Evolutionary conservation across 2,888 invertebrate species (phyloP), one percentile per base, ranked within the genome.

Genomic region (Elgonia sp.): DNA sequence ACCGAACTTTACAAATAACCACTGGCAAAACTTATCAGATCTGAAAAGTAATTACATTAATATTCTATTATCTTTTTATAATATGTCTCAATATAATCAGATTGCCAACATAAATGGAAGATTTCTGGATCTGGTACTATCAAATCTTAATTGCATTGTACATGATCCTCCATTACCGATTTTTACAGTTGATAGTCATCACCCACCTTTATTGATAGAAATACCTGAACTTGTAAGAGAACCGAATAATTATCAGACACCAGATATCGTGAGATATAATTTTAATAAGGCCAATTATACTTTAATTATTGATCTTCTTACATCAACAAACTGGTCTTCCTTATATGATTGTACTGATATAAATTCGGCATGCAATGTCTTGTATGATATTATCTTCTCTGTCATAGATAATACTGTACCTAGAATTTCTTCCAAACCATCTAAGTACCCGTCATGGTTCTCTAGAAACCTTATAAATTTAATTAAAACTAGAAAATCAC

Each of bases 311-410:
- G 62, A 63, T 63, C 9, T 37, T 29, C n/a, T 63, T 8, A 37
- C 2, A 14, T 7, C 6, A 37, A 37, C 37, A 14, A 16, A 63
- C n/a, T 63, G 62, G 62, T 10, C 37, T 14, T 16, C 16, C 2
- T n/a, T 63, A 16, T 63, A 63, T 39, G 37, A 63, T 37, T 63
- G 37, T 6, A 10, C 62, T 37, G 62, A 63, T 63, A n/a, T 63
- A 63, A 63, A 63, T 10, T 10, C n/a, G 12, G 62, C 62, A 8
- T 63, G 62, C 62, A 12, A 37, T 14, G 5, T 29, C 12, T 37
- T 63, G 29, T 63, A 63, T 63, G 39, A 63, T 37, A 63, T 37
- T 39, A 29, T 63, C 29, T 29, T 14, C 37, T 9, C 29, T 14
- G 39, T 63, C 16, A 63, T 63, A 37, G 62, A 63, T 10, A 37